Evolutionary conservation across 1,140 invertebrate species (phyloP), one percentile per base, ranked within the genome.

Genomic region (Calliphora vicina): DNA sequence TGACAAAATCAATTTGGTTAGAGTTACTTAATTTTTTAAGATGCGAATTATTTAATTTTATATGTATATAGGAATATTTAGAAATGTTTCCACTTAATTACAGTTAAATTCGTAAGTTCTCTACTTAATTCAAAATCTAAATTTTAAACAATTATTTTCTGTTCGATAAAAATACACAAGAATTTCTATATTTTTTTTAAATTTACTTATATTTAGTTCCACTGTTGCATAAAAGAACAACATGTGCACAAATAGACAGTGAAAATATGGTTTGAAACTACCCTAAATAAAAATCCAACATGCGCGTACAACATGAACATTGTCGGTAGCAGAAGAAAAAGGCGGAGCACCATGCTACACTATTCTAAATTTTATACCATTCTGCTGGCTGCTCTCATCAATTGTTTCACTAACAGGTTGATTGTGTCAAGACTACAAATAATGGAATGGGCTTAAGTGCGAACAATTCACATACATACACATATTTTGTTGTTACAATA

Each of bases 231-330:
- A 76, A 76, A 43, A 45, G 74, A 78, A 78, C 74, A 78, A 78
- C 74, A 78, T 78, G 74, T 78, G 74, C 74, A 78, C 74, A 43
- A 78, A 78, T 20, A 78, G 74, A 78, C 74, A 78, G 35, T 78
- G 42, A 78, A 78, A 78, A 78, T 78, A 78, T 78, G 74, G 35
- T 78, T 43, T 43, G 74, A 78, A 78, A 78, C 74, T 78, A 78
- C 74, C 74, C 74, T 45, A 78, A 78, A 78, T 43, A 43, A 78
- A n/a, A 78, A 78, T 78, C n/a, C 35, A 78, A 78, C 74, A 78
- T 78, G 74, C 74, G 74, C 74, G 74, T 78, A 43, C 74, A 78
- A 76, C 35, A 13, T 42, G 15, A 76, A 42, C 10, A 43, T 43
- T 43, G 20, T 78, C 20, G 6, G 2, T 23, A 23, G 74, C 45